Base-by-base conservation (phyloP, 2,113 vertebrate species). In the Tragelaphus scriptus region DNA sequence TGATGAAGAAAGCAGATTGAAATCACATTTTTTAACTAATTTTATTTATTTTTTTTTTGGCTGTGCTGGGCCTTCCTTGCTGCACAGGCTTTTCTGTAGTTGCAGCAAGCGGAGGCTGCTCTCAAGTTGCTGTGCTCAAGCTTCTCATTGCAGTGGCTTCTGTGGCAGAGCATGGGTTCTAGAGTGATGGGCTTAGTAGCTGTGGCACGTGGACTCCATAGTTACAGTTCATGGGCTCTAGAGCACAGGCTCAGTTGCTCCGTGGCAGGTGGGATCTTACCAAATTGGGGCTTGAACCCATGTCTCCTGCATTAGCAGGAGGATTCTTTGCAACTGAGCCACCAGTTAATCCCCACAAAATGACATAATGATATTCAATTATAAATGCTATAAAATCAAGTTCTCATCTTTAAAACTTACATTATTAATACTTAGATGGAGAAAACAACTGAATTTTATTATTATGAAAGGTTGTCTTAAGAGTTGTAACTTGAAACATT, bases 311-410 rank as follows among this genome's bases (percentile, higher is more conserved):
- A 44, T 14, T 14, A 12, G 23, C 71, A 44, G 36, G 71, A 12
- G 7, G 36, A 77, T 14, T 25, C 21, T 44, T 77, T 77, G 44
- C 36, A 36, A 7, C 36, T 77, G 23, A 77, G 36, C 71, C 23
- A 1, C 21, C 6, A 44, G 71, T 6, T 23, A 85, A 88, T 16
- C 5, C 6, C 47, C 49, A 87, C 85, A 80, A 93, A 92, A 58
- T 75, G 4, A 58, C 13, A 89, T 13, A 15, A 55, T 32, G 15
- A 4, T 9, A 88, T 85, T 88, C n/a, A 53, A 65, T 63, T 53
- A 49, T 36, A 95, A 85, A 82, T 28, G 21, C 8, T 90, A 92
- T 51, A 58, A 86, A 68, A 89, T 77, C 32, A 79, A 36, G 8
- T 53, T 68, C 9, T 86, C 16, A 47, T 90, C 36, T 9, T 79